A percentile compares a stretch with the other conserved stretches of the same genome.
Evolutionary conservation across 1,140 invertebrate species (phyloP).

Genomic region (Drosophila setifemur): DNA sequence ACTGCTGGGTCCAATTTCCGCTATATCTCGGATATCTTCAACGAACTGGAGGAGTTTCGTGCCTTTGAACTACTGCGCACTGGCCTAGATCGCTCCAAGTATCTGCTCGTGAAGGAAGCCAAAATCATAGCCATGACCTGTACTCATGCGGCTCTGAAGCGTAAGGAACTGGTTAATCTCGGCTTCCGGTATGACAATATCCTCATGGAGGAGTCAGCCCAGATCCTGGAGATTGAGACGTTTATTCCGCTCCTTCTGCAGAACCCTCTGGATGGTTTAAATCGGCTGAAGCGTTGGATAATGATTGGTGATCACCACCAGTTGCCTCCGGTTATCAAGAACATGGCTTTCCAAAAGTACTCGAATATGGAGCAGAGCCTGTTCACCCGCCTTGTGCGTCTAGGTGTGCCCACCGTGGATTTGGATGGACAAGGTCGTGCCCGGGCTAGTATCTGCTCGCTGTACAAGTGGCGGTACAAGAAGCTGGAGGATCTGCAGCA

Average conservation of each 20-base stretch:
- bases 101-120: slow-evolving; percentile 98
- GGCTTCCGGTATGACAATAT: slow-evolving; percentile 99
- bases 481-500: slow-evolving; percentile 96
- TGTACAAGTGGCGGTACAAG: slow-evolving; percentile 99
- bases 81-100: slow-evolving; percentile 97
- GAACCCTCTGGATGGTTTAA: slow-evolving; percentile 97
- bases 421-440: slow-evolving; percentile 98
- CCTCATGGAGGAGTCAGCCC: slow-evolving; percentile 99
- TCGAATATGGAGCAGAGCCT: slow-evolving; percentile 99
- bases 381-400: slow-evolving; percentile 96
- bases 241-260: slow-evolving; percentile 99
- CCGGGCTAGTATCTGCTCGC: slow-evolving; percentile 89
- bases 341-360: slow-evolving; percentile 99
- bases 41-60: slow-evolving; percentile 98
- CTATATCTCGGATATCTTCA: slow-evolving; percentile 98
- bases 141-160: slow-evolving; percentile 98
- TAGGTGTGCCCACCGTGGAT: slow-evolving; percentile 98
- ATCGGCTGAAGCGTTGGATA: slow-evolving; percentile 99
- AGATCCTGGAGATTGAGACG: slow-evolving; percentile 99
- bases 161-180: slow-evolving; percentile 97
- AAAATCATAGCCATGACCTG: slow-evolving; percentile 99
- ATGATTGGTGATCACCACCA: slow-evolving; percentile 99
- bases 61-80: slow-evolving; percentile 98
- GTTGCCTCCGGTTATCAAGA: slow-evolving; percentile 99
- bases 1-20: slow-evolving; percentile 96